These are phyloP conservation scores for Micromussa lordhowensis DNA, from an alignment of 92 coral and sea anemone species.

Conservation along the genomic window DNA sequence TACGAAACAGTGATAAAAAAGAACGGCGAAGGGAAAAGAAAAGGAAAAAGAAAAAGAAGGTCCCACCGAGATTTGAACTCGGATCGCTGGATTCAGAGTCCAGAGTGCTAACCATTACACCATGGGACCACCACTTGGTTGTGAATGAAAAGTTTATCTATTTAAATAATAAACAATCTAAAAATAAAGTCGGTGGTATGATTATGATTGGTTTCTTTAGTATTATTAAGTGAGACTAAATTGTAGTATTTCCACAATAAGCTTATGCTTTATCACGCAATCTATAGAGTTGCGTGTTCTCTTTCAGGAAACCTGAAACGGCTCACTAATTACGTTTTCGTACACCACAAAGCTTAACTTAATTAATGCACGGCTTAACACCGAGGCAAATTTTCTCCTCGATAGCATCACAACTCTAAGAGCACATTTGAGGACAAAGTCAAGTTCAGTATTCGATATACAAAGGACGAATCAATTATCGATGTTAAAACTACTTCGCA, in stretches of 20 bases:
- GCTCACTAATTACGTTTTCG: neutral
- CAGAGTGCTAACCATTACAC: constrained; percentile 99
- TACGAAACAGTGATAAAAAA: no score
- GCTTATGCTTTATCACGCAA: neutral
- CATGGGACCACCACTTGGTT: constrained; percentile 69
- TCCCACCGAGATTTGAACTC: constrained; percentile 90
- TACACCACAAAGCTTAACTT: neutral
- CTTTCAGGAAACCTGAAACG: neutral
- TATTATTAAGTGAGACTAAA: neutral
- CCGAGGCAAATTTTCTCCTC: neutral
- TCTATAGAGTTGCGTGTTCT: neutral
- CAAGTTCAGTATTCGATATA: neutral
- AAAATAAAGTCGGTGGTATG: no score
- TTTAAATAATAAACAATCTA: no score
- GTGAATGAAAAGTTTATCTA: no score
- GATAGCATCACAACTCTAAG: neutral
- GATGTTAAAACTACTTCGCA: neutral
- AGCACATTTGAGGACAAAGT: neutral
- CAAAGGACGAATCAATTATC: neutral
- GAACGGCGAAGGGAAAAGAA: no score
- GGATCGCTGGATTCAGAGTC: constrained; percentile 94
- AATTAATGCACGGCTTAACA: no score
- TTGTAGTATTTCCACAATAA: neutral
- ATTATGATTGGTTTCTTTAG: no score
- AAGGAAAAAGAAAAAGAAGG: neutral